These are phyloP conservation scores for Gadopsis marmoratus DNA, from an alignment of 2,797 vertebrate species.

Conservation along the genomic window DNA sequence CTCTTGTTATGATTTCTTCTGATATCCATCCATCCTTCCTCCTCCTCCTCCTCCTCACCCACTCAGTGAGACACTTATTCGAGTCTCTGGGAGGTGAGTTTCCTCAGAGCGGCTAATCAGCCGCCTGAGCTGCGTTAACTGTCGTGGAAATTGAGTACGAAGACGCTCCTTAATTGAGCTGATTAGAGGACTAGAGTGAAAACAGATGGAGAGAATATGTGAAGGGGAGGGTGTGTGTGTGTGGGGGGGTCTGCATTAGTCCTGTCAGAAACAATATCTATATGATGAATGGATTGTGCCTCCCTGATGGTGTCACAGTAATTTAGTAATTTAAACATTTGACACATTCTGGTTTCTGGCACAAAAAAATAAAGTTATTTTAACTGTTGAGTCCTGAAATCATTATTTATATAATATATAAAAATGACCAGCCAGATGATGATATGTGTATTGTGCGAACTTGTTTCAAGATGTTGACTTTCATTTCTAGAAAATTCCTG, in stretches of 20 bases:
- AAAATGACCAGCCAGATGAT: too few species aligned
- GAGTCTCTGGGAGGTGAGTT: conserved; percentile 31
- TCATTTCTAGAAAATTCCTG: background rate
- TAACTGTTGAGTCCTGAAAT: too few species aligned
- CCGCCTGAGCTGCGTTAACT: conserved; percentile 50
- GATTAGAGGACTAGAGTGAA: conserved; percentile 73
- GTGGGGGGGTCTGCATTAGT: conserved; percentile 16
- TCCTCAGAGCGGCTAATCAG: conserved; percentile 55
- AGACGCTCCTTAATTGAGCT: conserved; percentile 78
- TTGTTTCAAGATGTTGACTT: background rate
- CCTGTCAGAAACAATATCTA: conserved; percentile 27
- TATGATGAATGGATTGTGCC: conserved; percentile 4
- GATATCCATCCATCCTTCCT: conserved; percentile 4
- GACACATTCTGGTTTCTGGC: conserved; percentile 27
- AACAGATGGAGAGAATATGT: conserved; percentile 68
- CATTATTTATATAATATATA: too few species aligned
- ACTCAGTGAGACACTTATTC: conserved; percentile 23
- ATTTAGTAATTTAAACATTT: conserved; percentile 38
- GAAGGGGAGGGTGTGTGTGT: background rate
- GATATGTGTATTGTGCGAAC: too few species aligned
- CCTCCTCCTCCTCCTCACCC: background rate
- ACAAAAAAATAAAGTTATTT: background rate
- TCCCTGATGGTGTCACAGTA: conserved; percentile 20
- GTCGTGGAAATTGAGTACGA: conserved; percentile 59
- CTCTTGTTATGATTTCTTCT: conserved; percentile 41